These are phyloP conservation scores for Amphiprion percula DNA, from an alignment of 2,113 vertebrate genomes.

Conservation along the genomic window DNA sequence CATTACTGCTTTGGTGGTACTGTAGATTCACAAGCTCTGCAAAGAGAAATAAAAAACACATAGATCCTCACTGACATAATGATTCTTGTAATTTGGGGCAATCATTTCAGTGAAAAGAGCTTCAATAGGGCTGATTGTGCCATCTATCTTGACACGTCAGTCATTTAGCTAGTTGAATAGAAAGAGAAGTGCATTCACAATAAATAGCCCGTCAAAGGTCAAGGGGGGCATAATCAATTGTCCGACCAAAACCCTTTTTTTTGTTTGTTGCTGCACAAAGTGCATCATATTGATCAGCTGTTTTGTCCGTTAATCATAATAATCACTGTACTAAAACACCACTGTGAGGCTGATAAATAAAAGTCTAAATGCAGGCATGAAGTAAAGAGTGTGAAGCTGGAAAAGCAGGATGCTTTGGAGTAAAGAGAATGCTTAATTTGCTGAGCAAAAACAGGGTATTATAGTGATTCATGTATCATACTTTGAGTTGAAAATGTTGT, in stretches of 20 bases:
- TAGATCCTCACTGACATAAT: conserved; percentile 31
- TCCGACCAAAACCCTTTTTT: conserved; percentile 12
- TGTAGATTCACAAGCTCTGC: neutral
- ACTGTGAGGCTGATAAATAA: neutral
- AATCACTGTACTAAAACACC: neutral
- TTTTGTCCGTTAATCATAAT: neutral
- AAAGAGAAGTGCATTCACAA: neutral
- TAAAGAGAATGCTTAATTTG: conserved; percentile 1
- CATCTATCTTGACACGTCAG: conserved; percentile 31
- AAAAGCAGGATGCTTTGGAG: neutral
- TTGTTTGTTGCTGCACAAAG: conserved; percentile 1
- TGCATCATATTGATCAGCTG: neutral
- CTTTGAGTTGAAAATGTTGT: neutral
- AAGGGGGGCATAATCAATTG: neutral
- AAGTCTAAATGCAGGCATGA: neutral
- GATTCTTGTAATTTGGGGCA: conserved; percentile 41
- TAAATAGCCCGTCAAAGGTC: conserved; percentile 9
- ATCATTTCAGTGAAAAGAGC: conserved; percentile 33
- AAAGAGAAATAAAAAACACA: conserved; percentile 9
- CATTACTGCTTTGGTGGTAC: neutral
- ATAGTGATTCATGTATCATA: neutral
- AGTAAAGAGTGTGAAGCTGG: neutral
- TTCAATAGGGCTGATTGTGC: conserved; percentile 45
- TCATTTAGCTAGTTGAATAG: conserved; percentile 22
- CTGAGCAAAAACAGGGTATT: neutral